These are phyloP conservation scores for Habroteleia sp. DNA, from an alignment of 2,888 invertebrate genomes.

Conservation along the genomic window DNA sequence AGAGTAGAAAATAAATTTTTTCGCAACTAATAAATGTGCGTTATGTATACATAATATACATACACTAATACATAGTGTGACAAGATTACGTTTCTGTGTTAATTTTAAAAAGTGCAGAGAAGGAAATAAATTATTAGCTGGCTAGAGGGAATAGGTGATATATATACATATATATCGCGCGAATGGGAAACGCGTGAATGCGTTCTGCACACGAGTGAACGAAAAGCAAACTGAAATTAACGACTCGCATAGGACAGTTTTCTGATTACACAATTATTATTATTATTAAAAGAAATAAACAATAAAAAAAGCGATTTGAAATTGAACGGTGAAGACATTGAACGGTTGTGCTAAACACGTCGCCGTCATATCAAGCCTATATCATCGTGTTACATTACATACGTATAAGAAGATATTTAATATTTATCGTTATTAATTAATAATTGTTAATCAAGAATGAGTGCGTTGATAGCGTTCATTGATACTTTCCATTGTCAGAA, in stretches of 20 bases:
- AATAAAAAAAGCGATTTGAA: conserved; percentile 62
- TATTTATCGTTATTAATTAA: conserved; percentile 74
- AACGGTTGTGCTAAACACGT: conserved; percentile 67
- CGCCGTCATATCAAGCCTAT: conserved; percentile 81
- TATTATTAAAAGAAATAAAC: conserved; percentile 24
- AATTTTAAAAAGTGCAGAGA: conserved; percentile 11
- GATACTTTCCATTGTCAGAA: conserved; percentile 55
- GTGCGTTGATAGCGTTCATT: conserved; percentile 65
- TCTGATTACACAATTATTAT: conserved; percentile 23
- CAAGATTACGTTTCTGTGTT: conserved; percentile 37
- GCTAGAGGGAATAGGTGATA: conserved; percentile 46
- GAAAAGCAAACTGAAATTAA: conserved; percentile 19
- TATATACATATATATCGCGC: conserved; percentile 8
- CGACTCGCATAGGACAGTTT: conserved; percentile 47
- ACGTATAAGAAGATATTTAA: conserved; percentile 70
- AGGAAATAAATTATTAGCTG: conserved; percentile 38
- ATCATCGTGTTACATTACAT: conserved; percentile 78
- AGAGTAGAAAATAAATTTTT: conserved; percentile 4
- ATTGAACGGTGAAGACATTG: conserved; percentile 61
- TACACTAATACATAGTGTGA: conserved; percentile 37
- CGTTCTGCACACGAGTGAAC: conserved; percentile 10
- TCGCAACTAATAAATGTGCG: conserved; percentile 42
- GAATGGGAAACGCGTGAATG: conserved; percentile 28
- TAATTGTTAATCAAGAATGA: conserved; percentile 74
- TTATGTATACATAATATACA: conserved; percentile 33